Evolutionary conservation across 1,140 invertebrate species (phyloP), one percentile per base, ranked within the genome.

Genomic region (Heliconius hermathena): DNA sequence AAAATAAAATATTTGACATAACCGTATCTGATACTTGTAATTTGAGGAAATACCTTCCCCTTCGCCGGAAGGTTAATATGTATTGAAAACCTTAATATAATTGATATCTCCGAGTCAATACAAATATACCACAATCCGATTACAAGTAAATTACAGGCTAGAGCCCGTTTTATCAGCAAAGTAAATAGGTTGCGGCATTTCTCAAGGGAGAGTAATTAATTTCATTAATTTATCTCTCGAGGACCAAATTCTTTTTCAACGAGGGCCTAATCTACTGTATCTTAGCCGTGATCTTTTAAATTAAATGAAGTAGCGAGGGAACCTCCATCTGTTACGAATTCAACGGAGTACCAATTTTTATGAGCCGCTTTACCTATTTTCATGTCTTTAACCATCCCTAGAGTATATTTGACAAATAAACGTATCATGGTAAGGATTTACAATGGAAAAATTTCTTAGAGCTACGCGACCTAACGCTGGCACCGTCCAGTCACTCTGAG

Each of bases 381-480:
- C 20, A 26, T 66, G 60, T 66, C 60, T 66, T 66, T 66, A 66
- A 26, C 26, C 26, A 26, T 66, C 85, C 60, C 49, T 82, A 36
- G 72, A 87, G 79, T 82, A 83, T 84, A 85, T 90, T 89, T 91
- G 89, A 91, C 88, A 91, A 93, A 91, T 91, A 91, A 89, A 88
- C 84, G 83, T 88, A 87, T 88, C 89, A 87, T 85, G 86, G 84
- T 88, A 75, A 85, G 87, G 89, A 90, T 92, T 92, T 83, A 81
- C 87, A 83, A 86, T 76, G 71, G 74, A 83, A 87, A 90, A 90
- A 90, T 89, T 88, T 90, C 87, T 87, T 87, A 85, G 83, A 81
- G 77, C 82, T 77, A 20, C 46, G 77, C 81, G 76, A 86, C 83
- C 83, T 22, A 83, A 87, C 84, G 85, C 83, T 87, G 87, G 83